Evolutionary conservation across 2,888 invertebrate species (phyloP).

Genomic region (Caenorhabditis zanzibari): DNA sequence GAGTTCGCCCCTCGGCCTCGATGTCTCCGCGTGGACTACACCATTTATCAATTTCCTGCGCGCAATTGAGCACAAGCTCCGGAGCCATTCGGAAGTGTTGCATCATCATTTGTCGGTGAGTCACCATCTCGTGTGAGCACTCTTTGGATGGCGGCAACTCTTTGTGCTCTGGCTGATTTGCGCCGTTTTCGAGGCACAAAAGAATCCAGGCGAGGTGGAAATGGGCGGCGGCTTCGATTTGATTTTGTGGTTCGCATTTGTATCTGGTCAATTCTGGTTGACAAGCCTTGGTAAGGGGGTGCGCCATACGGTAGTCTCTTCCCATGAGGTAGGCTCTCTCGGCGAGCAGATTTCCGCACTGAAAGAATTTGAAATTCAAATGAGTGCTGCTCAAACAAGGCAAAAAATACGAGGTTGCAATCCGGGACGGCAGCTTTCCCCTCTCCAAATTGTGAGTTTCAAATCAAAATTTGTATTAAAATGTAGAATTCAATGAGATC

Average conservation of each 20-base stretch:
- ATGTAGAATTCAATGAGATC: too few species aligned
- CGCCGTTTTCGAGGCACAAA: slow-evolving; percentile 90
- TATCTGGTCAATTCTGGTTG: slow-evolving; percentile 84
- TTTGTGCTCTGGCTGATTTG: slow-evolving; percentile 78
- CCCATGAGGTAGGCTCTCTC: slow-evolving; percentile 92
- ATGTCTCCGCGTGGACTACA: slow-evolving; percentile 83
- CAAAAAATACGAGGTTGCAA: too few species aligned
- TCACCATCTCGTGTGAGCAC: slow-evolving; percentile 93
- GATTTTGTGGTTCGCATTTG: slow-evolving; percentile 87
- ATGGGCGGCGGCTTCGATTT: slow-evolving; percentile 86
- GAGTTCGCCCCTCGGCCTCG: slow-evolving; percentile 90
- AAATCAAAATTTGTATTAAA: too few species aligned
- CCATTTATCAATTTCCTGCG: slow-evolving; percentile 87
- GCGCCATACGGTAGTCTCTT: slow-evolving; percentile 93
- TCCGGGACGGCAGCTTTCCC: too few species aligned
- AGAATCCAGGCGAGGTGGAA: slow-evolving; percentile 87
- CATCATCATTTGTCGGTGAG: slow-evolving; percentile 91
- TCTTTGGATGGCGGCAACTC: slow-evolving; percentile 86
- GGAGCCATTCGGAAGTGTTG: slow-evolving; percentile 95
- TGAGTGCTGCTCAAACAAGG: background rate
- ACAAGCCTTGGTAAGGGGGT: slow-evolving; percentile 88
- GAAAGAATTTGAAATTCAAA: slow-evolving; percentile 64
- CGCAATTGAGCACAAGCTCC: slow-evolving; percentile 92
- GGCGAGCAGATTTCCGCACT: slow-evolving; percentile 91
- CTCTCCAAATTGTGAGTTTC: too few species aligned